Evolutionary conservation across 1,140 invertebrate genomes (phyloP).

Genomic region (Pogonus chalceus): DNA sequence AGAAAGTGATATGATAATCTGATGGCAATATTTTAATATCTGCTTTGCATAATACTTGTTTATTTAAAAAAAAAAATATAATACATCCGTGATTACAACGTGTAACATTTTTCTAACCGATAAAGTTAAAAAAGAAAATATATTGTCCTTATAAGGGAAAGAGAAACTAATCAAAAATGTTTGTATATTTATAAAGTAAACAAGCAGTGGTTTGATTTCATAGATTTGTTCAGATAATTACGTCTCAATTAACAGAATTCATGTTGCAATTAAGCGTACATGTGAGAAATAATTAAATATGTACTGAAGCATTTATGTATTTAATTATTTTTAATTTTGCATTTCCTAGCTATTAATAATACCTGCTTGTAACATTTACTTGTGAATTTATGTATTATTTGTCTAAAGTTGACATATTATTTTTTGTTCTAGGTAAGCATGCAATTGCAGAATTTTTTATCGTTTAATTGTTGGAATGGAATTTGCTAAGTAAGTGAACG

Average conservation of each 20-base stretch:
- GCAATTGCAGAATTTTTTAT: not conserved
- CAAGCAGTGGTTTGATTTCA: not conserved
- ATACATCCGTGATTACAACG: too few species aligned
- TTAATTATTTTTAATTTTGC: not conserved
- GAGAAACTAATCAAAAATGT: too few species aligned
- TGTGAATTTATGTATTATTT: not conserved
- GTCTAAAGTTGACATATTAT: not conserved
- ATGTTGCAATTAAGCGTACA: not conserved
- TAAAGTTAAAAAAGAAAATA: too few species aligned
- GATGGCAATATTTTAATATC: too few species aligned
- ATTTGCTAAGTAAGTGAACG: too few species aligned
- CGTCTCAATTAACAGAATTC: not conserved
- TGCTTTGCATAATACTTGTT: too few species aligned
- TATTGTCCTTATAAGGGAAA: too few species aligned
- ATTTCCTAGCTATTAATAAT: not conserved
- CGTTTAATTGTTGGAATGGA: too few species aligned
- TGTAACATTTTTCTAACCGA: too few species aligned
- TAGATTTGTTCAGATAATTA: not conserved
- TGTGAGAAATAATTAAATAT: slow-evolving; percentile 1
- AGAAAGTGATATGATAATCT: too few species aligned
- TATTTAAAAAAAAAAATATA: too few species aligned
- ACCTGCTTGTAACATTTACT: not conserved
- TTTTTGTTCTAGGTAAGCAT: not conserved
- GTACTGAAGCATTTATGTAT: not conserved
- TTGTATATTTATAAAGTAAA: too few species aligned